These are phyloP conservation scores for Maconellicoccus hirsutus DNA, from an alignment of 1,140 invertebrate species.

Conservation along the genomic window DNA sequence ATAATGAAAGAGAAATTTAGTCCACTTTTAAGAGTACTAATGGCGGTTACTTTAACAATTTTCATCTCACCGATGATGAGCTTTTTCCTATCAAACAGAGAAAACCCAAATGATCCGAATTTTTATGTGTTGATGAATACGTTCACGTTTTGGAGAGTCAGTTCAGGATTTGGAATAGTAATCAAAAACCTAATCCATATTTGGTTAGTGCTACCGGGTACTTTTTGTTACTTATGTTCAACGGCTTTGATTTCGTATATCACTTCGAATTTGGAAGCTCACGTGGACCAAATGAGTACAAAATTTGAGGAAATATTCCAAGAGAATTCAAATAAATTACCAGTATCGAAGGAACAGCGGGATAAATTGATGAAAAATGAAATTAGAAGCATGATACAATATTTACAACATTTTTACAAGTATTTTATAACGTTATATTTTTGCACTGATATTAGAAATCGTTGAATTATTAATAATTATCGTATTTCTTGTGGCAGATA, in stretches of 20 bases:
- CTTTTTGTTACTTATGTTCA: background rate
- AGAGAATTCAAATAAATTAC: background rate
- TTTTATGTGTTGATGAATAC: background rate
- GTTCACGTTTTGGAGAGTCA: background rate
- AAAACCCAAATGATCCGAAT: background rate
- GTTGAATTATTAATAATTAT: no score
- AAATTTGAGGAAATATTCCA: background rate
- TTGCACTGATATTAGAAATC: no score
- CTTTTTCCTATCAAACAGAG: background rate
- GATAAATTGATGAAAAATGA: background rate
- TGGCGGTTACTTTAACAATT: background rate
- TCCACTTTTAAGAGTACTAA: background rate
- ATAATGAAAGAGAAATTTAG: background rate
- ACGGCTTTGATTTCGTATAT: background rate
- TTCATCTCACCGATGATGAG: background rate
- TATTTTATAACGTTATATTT: background rate
- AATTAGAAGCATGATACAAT: background rate
- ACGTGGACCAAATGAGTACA: background rate
- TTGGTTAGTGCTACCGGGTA: background rate
- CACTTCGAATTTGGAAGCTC: background rate
- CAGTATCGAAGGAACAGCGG: background rate
- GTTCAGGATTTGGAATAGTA: background rate
- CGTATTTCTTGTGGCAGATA: background rate
- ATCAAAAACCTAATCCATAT: background rate
- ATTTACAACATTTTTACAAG: background rate